Conservation (phyloP, 2,888 invertebrate species). For the Ernsta delagoae region DNA sequence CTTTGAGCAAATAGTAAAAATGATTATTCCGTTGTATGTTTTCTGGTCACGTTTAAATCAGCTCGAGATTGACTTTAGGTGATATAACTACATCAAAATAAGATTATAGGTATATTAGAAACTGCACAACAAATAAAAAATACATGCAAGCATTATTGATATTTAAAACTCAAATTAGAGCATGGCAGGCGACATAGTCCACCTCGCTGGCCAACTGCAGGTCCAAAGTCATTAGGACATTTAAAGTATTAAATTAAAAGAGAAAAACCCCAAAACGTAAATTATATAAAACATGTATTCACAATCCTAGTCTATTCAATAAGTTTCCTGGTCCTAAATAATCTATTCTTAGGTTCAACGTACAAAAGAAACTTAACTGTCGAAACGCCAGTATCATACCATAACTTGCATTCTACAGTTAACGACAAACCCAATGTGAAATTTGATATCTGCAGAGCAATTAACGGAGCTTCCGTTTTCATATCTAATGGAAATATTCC, state of each 20-base stretch:
- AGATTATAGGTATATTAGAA: too few relatives aligned
- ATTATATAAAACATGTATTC: conserved; percentile 28
- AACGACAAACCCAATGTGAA: conserved; percentile 69
- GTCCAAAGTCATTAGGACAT: too few relatives aligned
- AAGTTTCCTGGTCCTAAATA: conserved; percentile 24
- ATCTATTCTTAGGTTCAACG: conserved; percentile 53
- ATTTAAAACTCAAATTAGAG: too few relatives aligned
- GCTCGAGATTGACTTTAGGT: too few relatives aligned
- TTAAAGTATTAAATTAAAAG: not conserved
- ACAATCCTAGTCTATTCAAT: conserved; percentile 3
- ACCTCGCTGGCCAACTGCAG: too few relatives aligned
- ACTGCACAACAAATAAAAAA: too few relatives aligned
- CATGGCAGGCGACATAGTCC: too few relatives aligned
- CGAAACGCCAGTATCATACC: conserved; percentile 66
- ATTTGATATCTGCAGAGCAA: conserved; percentile 68
- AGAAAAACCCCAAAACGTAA: not conserved
- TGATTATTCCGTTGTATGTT: too few relatives aligned
- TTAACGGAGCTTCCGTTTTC: conserved; percentile 54
- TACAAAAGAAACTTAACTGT: conserved; percentile 64
- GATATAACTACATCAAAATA: too few relatives aligned
- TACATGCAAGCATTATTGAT: too few relatives aligned
- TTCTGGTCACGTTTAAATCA: too few relatives aligned
- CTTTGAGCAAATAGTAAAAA: too few relatives aligned
- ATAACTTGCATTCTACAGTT: conserved; percentile 67
- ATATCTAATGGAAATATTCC: conserved; percentile 57